phyloP scores from a whole-genome alignment of 2,113 vertebrate genomes.

The Anas platyrhynchos region DNA sequence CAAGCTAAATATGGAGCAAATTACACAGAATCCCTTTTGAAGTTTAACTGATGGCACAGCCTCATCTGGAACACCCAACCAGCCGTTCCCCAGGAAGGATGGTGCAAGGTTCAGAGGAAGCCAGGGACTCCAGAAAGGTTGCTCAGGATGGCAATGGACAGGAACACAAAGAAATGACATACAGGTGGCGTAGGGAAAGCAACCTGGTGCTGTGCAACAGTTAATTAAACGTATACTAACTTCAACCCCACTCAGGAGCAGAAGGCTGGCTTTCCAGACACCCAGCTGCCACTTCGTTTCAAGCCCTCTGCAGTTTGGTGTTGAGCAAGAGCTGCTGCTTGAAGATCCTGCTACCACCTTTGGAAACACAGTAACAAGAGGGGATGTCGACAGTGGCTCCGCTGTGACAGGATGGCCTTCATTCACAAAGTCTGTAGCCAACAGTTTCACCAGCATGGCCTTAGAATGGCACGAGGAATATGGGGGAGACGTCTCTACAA shows the following conservation, averaged over 20 bases:
- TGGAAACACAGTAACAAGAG: not conserved
- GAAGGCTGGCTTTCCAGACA: not conserved
- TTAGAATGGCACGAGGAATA: not conserved
- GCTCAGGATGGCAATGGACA: not conserved
- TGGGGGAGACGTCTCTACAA: no score
- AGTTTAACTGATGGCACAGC: not conserved
- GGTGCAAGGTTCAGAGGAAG: not conserved
- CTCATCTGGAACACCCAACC: not conserved
- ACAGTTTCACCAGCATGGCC: not conserved
- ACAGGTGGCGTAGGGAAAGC: not conserved
- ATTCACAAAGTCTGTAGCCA: not conserved
- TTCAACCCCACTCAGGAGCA: rapidly evolving
- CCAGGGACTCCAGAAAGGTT: not conserved
- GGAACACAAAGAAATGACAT: not conserved
- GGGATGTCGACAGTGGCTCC: no score
- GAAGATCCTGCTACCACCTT: not conserved
- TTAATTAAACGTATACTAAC: no score
- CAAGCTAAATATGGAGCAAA: not conserved
- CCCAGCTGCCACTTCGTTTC: not conserved
- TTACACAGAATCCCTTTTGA: not conserved
- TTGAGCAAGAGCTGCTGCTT: not conserved
- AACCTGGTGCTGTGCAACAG: not conserved
- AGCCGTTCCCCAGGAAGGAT: not conserved
- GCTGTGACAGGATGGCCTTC: no score
- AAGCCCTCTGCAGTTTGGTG: not conserved